Evolutionary conservation across 2,113 vertebrate genomes (phyloP).

Genomic region (Saguinus midas): DNA sequence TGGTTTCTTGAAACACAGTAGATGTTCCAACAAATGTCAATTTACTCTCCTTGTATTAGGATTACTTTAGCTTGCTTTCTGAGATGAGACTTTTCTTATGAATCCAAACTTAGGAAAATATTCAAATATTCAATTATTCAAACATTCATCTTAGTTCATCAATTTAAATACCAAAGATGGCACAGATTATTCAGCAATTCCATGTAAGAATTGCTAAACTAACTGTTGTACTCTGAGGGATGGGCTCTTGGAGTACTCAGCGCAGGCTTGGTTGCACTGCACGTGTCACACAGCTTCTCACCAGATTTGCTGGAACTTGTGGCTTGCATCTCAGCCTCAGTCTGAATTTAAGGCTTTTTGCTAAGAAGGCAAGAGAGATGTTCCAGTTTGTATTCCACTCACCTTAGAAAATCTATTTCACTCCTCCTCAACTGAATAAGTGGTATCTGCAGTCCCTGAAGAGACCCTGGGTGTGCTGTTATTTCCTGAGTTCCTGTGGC

Average conservation of each 20-base stretch:
- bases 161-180: neutral
- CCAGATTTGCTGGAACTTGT: neutral
- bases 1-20: neutral
- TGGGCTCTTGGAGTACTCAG: neutral
- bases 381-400: neutral
- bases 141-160: neutral
- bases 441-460: neutral
- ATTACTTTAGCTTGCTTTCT: neutral
- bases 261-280: neutral
- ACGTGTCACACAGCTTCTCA: neutral
- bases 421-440: neutral
- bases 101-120: neutral
- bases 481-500: constrained; percentile 51
- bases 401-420: neutral
- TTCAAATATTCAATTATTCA: neutral
- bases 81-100: neutral
- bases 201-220: neutral
- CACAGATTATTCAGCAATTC: neutral
- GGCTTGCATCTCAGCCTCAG: neutral
- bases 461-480: neutral
- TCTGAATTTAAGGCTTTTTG: neutral
- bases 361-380: constrained; percentile 14
- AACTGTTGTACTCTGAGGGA: neutral
- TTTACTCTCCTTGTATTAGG: constrained; percentile 10
- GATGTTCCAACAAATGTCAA: neutral